phyloP scores from a whole-genome alignment of 2,888 invertebrate genomes.

The Oasisia sp. region DNA sequence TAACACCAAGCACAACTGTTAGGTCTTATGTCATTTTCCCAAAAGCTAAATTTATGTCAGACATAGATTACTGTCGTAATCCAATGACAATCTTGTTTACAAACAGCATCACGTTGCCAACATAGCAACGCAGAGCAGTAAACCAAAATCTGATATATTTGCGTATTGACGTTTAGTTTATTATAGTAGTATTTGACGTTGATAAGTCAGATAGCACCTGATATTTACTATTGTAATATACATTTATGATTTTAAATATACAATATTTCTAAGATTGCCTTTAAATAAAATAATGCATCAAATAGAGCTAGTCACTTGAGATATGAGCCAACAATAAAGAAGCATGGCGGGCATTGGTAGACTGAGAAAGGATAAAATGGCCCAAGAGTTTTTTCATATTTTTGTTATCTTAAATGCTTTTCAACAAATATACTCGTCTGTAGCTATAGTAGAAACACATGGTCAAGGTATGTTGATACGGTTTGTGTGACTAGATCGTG shows the following conservation, averaged over 20 bases:
- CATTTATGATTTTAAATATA: background rate
- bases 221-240: background rate
- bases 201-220: background rate
- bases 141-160: background rate
- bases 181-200: background rate
- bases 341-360: conserved; percentile 61
- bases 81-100: conserved; percentile 7
- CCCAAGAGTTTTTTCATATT: conserved; percentile 57
- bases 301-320: conserved; percentile 11
- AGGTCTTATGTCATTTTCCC: background rate
- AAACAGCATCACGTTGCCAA: conserved; percentile 17
- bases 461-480: conserved; percentile 57
- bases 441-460: conserved; percentile 62
- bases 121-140: conserved; percentile 6
- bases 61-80: conserved; percentile 17
- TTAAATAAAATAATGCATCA: background rate
- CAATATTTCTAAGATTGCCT: background rate
- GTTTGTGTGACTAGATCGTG: background rate
- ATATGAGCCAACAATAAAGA: conserved; percentile 21
- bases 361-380: conserved; percentile 57
- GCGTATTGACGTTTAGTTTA: background rate
- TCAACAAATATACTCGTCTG: conserved; percentile 54
- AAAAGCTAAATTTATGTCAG: background rate
- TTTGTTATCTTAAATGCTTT: conserved; percentile 60
- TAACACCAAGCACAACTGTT: background rate